A percentile compares a stretch with the other conserved stretches of the same genome.
Evolutionary conservation across 35 echinoderm and acorn worm species (phyloP).

Genomic region (Apostichopus californicus): DNA sequence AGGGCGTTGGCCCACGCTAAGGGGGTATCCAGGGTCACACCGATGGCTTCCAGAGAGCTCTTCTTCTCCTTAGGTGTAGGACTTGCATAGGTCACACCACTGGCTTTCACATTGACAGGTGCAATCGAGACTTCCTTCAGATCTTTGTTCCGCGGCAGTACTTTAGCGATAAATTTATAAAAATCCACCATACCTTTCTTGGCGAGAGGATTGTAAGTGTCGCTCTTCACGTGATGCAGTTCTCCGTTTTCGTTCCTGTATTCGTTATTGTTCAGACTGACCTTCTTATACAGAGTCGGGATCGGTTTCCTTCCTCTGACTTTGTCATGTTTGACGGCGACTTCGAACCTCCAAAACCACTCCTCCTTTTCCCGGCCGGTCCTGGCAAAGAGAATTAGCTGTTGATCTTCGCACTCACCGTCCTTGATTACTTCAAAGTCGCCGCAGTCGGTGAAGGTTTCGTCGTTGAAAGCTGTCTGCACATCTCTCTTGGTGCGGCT

Average conservation of each 20-base stretch:
- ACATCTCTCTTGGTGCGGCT: conserved; percentile 48
- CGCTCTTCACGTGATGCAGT: conserved; percentile 42
- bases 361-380: conserved; percentile 96
- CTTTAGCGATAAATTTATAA: conserved; percentile 89
- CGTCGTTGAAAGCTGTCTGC: conserved; percentile 43
- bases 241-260: conserved; percentile 63
- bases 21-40: conserved; percentile 53
- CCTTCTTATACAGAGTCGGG: conserved; percentile 75
- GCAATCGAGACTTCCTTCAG: conserved; percentile 61
- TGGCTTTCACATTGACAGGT: conserved; percentile 75
- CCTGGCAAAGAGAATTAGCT: conserved; percentile 77
- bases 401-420: conserved; percentile 76
- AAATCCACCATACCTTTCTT: conserved; percentile 82
- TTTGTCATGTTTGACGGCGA: conserved; percentile 69
- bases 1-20: conserved; percentile 93
- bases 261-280: conserved; percentile 79
- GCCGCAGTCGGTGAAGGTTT: conserved; percentile 20
- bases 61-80: conserved; percentile 58
- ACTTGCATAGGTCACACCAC: conserved; percentile 88
- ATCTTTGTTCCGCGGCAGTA: conserved; percentile 91
- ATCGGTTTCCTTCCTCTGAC: conserved; percentile 72
- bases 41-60: conserved; percentile 2
- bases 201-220: conserved; percentile 65
- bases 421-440: conserved; percentile 89
- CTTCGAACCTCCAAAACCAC: conserved; percentile 97